Percentiles rank a stretch among this genome's conserved stretches.
These are phyloP conservation scores for Epinotia ramella DNA, from an alignment of 2,888 invertebrate genomes.

Conservation along the genomic window DNA sequence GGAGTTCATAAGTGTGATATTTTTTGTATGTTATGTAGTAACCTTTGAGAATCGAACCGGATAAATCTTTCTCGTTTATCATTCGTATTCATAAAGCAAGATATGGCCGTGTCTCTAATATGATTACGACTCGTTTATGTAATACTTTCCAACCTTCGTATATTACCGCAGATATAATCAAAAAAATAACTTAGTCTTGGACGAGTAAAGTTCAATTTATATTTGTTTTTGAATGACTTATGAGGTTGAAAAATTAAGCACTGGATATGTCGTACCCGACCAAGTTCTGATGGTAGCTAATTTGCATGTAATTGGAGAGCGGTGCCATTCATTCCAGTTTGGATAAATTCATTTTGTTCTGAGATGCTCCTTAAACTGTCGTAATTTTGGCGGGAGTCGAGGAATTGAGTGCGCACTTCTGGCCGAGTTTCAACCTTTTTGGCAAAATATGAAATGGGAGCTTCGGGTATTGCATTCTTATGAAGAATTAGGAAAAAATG, in stretches of 20 bases:
- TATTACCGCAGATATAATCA: not conserved
- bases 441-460: conserved; percentile 8
- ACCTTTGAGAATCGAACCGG: not conserved
- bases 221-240: not conserved
- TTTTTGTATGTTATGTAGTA: not conserved
- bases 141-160: not conserved
- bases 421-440: conserved; percentile 15
- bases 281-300: conserved; percentile 51
- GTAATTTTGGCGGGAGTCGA: conserved; percentile 37
- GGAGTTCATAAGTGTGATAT: not conserved
- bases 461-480: conserved; percentile 6
- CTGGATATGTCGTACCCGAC: conserved; percentile 36
- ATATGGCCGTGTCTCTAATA: conserved; percentile 38
- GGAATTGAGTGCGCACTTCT: conserved; percentile 29
- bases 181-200: not conserved
- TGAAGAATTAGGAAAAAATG: not conserved
- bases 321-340: conserved; percentile 50
- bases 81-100: conserved; percentile 42
- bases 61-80: conserved; percentile 14
- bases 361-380: conserved; percentile 42
- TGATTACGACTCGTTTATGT: conserved; percentile 45
- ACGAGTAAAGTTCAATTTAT: not conserved
- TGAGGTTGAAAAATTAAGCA: not conserved
- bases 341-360: conserved; percentile 50
- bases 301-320: conserved; percentile 59